Evolutionary conservation across 2,797 vertebrate genomes (phyloP).

Genomic region (Odontamblyopus lacepedii): DNA sequence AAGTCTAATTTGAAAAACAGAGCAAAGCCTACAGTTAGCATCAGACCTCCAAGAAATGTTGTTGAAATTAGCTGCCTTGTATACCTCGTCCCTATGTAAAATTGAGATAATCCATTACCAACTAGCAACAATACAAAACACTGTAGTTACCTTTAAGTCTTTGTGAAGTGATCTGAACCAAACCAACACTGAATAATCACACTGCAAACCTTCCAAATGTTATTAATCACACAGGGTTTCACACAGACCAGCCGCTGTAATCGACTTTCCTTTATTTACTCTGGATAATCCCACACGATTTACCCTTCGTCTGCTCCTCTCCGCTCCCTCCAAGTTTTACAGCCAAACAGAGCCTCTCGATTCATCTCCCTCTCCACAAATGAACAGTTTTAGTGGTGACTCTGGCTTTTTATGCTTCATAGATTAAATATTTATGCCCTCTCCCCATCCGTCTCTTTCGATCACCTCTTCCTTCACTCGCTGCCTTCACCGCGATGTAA

Average conservation of each 20-base stretch:
- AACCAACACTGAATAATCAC: not conserved
- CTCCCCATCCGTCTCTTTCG: slow-evolving; percentile 15
- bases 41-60: too few species aligned
- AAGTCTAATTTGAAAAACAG: too few species aligned
- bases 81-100: too few species aligned
- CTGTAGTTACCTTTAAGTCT: not conserved
- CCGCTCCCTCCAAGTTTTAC: slow-evolving; percentile 40
- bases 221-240: not conserved
- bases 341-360: slow-evolving; percentile 12
- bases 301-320: slow-evolving; percentile 28
- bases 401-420: slow-evolving; percentile 47
- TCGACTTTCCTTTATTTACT: slow-evolving; percentile 14
- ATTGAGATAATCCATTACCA: not conserved
- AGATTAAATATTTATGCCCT: slow-evolving; percentile 55
- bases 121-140: not conserved
- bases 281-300: slow-evolving; percentile 29
- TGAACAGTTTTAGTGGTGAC: slow-evolving; percentile 42
- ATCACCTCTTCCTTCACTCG: slow-evolving; percentile 8
- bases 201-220: not conserved
- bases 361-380: slow-evolving; percentile 55
- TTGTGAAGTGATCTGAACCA: not conserved
- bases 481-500: not conserved
- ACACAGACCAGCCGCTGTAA: not conserved
- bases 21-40: too few species aligned
- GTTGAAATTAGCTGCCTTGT: too few species aligned